Evolutionary conservation across 2,888 invertebrate species (phyloP), one percentile per base, ranked within the genome.

Genomic region (Drosophila limbata): DNA sequence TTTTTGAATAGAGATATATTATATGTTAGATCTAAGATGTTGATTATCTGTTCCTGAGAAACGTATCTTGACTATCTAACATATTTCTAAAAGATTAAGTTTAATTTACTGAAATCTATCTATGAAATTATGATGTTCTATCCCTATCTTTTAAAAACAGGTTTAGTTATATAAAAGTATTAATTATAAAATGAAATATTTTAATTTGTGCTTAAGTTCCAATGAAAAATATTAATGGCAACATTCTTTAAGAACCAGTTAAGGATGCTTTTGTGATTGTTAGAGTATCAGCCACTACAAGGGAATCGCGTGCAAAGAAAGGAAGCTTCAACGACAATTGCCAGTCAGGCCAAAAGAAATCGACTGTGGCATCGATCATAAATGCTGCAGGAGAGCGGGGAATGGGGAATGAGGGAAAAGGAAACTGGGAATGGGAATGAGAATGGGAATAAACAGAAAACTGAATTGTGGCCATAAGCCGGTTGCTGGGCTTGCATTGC

Each of bases 361-460:
- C 86, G 86, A 78, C 84, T 81, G 55, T 81, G 80, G 88, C 84
- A 84, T 84, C 84, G 84, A 84, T 84, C 84, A 88, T 84, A 84
- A 84, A 88, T 80, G 84, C 63, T 19, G 31, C 50, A 72, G 25
- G 42, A 57, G 25, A 42, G 51, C 40, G 39, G 6, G n/a, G 9
- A 21, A 8, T 19, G 28, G 35, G 11, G 28, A 4, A n/a, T 5
- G 3, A 13, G 25, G 17, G 11, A 1, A 31, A 10, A 8, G 45
- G 48, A 10, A 45, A 33, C 21, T 42, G 61, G 61, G 37, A 42
- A 37, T 42, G 61, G 44, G 72, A 60, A 63, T 60, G 77, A 66
- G 72, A 71, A 72, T 77, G 76, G 73, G 68, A 72, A 73, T 77
- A 40, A 64, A 60, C 47, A 75, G 61, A 59, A 59, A 21, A 42